Evolutionary conservation across 2,888 invertebrate genomes (phyloP).

Genomic region (Mactromeris polynyma): DNA sequence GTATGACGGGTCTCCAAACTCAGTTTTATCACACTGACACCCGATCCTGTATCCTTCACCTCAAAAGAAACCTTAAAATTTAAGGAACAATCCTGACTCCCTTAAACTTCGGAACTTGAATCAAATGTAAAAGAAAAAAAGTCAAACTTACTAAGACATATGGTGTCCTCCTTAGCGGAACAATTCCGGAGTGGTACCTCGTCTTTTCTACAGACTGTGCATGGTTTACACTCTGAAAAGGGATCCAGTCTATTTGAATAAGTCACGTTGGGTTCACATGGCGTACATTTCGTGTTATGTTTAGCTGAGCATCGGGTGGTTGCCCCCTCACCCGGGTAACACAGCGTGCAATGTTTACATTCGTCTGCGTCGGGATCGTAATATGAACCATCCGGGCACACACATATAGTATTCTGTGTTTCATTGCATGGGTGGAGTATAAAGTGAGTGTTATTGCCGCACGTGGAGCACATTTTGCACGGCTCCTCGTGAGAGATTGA

Average conservation of each 20-base stretch:
- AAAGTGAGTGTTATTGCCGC: conserved; percentile 76
- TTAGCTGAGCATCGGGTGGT: conserved; percentile 73
- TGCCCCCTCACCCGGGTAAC: conserved; percentile 81
- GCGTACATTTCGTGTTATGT: conserved; percentile 81
- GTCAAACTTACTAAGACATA: conserved; percentile 83
- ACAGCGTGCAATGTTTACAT: conserved; percentile 82
- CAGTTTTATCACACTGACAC: too few species aligned
- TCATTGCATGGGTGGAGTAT: conserved; percentile 78
- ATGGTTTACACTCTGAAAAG: conserved; percentile 78
- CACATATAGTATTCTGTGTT: conserved; percentile 84
- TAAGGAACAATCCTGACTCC: too few species aligned
- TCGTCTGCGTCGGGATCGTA: conserved; percentile 66
- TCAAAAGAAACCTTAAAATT: too few species aligned
- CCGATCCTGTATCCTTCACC: too few species aligned
- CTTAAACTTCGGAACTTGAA: too few species aligned
- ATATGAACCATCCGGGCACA: conserved; percentile 82
- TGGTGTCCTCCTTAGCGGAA: conserved; percentile 82
- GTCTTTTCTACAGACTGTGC: conserved; percentile 78
- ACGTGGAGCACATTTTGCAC: conserved; percentile 79
- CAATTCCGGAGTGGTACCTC: conserved; percentile 82
- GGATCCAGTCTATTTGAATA: conserved; percentile 82
- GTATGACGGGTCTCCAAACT: too few species aligned
- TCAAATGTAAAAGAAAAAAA: background rate
- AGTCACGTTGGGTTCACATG: conserved; percentile 81
- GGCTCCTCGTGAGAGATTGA: conserved; percentile 64